These are phyloP conservation scores for Hemiprocne comata DNA, from an alignment of 2,113 vertebrate species.

Conservation along the genomic window DNA sequence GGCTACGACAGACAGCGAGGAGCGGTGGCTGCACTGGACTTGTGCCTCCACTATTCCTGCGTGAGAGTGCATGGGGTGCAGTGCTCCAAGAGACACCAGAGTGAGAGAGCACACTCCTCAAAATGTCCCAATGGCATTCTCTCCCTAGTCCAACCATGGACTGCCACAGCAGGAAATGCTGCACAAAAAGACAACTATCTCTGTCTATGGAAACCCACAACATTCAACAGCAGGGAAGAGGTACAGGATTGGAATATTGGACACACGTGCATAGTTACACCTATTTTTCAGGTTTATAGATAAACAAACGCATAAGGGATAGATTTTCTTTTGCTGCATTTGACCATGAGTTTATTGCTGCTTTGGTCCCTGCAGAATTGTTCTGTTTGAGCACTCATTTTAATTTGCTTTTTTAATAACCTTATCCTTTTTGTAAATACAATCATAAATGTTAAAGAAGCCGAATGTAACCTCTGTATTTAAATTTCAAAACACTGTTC, in stretches of 20 bases:
- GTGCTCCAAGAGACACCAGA: no score
- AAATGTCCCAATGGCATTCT: not conserved
- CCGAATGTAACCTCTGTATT: not conserved
- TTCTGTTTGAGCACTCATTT: not conserved
- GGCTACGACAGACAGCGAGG: not conserved
- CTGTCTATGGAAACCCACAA: not conserved
- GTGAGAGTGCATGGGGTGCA: fast-evolving
- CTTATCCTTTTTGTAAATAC: not conserved
- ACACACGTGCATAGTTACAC: not conserved
- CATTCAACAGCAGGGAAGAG: not conserved
- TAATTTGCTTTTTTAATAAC: not conserved
- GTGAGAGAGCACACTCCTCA: fast-evolving
- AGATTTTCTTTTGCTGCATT: not conserved
- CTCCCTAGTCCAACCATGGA: not conserved
- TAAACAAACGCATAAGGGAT: not conserved
- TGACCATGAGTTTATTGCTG: not conserved
- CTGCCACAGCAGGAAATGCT: not conserved
- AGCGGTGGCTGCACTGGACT: not conserved
- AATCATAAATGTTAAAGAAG: not conserved
- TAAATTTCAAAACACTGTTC: not conserved
- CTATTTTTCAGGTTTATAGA: not conserved
- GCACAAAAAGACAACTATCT: not conserved
- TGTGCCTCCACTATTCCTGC: not conserved
- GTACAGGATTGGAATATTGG: fast-evolving
- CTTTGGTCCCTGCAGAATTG: not conserved